Base-by-base conservation (phyloP, 2,888 invertebrate genomes). In the Trichopoda pennipes region DNA sequence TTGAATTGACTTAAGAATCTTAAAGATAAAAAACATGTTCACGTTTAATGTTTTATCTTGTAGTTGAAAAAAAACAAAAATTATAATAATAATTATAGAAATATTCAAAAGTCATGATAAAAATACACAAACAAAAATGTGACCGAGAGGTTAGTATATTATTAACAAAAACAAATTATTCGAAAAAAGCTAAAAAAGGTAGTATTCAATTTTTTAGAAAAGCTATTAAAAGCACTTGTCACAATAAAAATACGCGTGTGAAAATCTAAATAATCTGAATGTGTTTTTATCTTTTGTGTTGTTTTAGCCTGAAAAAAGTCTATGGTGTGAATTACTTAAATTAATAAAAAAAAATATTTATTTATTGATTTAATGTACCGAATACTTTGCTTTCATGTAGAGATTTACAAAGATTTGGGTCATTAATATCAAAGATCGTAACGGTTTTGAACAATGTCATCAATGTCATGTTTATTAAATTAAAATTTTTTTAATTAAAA, bases 191-290 rank as follows among this genome's bases (percentile, higher is more conserved):
- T 21, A 35, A 17, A 42, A 16, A 61, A 47, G 35, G n/a, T 56
- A n/a, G n/a, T 53, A 3, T 19, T 4, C 9, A 6, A 6, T 53
- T 53, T 21, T 4, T 35, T 10, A 14, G n/a, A 58, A 38, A 58
- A 16, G 3, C 17, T 38, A 10, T 42, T 53, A 17, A 51, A n/a
- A 38, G 64, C 14, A 56, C 21, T 35, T 14, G 35, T 42, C 42
- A 8, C 10, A 38, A 8, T 55, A 28, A 38, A 44, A 72, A 51
- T 44, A 75, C 53, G 74, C 80, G 80, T 80, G 80, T 64, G 14
- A 49, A 74, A 64, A 32, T 51, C 70, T 70, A 70, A 75, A n/a
- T n/a, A 32, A 75, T 70, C 63, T 69, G 63, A 63, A 7, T 4
- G n/a, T 16, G 16, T 16, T 44, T 44, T 16, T n/a, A 12, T 44